These are phyloP conservation scores for Calyptomena viridis DNA, from an alignment of 2,113 vertebrate genomes.

Conservation along the genomic window DNA sequence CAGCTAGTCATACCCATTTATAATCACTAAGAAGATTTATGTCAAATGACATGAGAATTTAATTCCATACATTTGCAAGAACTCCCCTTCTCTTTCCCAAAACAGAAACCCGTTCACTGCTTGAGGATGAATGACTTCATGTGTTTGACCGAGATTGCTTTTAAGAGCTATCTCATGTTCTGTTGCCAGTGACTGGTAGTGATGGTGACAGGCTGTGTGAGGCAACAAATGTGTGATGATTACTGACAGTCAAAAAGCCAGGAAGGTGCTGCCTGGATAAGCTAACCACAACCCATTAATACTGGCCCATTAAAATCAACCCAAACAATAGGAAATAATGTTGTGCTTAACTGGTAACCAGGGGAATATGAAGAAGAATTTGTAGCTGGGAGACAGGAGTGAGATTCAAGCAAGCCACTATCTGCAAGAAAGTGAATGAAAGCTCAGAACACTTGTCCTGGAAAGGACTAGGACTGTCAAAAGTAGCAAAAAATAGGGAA, in stretches of 20 bases:
- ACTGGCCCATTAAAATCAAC: neutral
- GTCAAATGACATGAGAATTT: neutral
- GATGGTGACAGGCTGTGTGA: neutral
- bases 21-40: slow-evolving; percentile 31
- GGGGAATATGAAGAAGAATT: neutral
- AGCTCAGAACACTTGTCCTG: neutral
- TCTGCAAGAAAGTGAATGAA: neutral
- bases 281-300: neutral
- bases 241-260: neutral
- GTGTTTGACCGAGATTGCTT: neutral
- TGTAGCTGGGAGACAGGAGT: neutral
- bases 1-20: neutral
- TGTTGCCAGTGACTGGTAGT: neutral
- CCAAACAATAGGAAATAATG: neutral
- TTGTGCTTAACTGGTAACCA: neutral
- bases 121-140: fast-evolving
- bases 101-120: neutral
- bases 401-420: neutral
- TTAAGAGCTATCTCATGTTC: neutral
- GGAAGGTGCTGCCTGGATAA: neutral
- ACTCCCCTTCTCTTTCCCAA: neutral
- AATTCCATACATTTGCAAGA: neutral
- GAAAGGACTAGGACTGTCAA: neutral
- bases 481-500: neutral
- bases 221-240: neutral